Evolutionary conservation across 2,888 invertebrate species (phyloP), one percentile per base, ranked within the genome.

Genomic region (Rhabditoides inermis): DNA sequence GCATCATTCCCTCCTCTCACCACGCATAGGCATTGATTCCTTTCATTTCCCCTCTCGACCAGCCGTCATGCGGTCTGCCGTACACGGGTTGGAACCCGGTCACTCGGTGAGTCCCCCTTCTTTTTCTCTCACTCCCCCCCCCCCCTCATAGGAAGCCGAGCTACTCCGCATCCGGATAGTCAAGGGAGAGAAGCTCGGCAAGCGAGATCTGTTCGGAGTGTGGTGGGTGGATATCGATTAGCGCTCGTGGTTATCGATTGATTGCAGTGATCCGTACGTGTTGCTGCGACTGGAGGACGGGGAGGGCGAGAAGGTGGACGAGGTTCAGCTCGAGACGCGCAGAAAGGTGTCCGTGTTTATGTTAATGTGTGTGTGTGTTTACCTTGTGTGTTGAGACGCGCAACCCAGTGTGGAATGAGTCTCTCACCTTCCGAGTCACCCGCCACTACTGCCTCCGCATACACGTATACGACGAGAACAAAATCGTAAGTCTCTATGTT

Each of bases 171-270:
- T 92, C 77, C 85, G 84, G 80, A 85, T 92, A 59, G 82, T 89
- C 65, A 85, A 87, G 68, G 91, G 90, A 30, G 86, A 87, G 79
- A 86, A 88, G 70, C 82, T 98, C 76, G 94, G 94, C 52, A 92
- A 92, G 79, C 95, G 95, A 80, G 95, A 98, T 79, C 92, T 98
- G 75, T 95, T 98, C 82, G 95, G 95, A 74, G 92, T n/a, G n/a
- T 94, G 73, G 90, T 92, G 82, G 94, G 95, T 82, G 95, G 95
- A 3, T 95, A 95, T 82, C 92, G 92, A 39, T 84, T 88, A 70
- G 86, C 95, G 77, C 89, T 90, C 79, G 82, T 95, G 28, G 76
- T 70, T n/a, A n/a, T n/a, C n/a, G n/a, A n/a, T n/a, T n/a, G n/a
- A n/a, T n/a, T n/a, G n/a, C n/a, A n/a, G n/a, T n/a, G n/a, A n/a